Percentiles rank a stretch among this genome's conserved stretches.
These are phyloP conservation scores for Thecophora atra DNA, from an alignment of 2,888 invertebrate species.

Conservation along the genomic window DNA sequence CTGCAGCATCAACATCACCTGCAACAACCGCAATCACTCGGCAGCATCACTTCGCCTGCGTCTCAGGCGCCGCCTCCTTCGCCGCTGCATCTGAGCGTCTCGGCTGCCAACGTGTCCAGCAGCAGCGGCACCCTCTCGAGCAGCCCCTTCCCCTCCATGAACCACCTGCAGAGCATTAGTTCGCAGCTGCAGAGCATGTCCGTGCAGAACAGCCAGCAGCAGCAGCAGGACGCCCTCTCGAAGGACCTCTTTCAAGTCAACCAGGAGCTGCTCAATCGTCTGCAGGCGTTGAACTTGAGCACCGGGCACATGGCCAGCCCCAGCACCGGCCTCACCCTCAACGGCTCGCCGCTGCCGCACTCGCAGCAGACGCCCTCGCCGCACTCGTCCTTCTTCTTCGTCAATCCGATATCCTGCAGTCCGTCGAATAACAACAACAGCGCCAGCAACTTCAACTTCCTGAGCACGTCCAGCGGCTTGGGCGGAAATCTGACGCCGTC, in stretches of 20 bases:
- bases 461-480: conserved; percentile 54
- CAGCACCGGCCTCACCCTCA: conserved; percentile 45
- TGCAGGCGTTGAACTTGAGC: conserved; percentile 63
- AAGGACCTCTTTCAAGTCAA: conserved; percentile 66
- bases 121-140: conserved; percentile 51
- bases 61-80: conserved; percentile 47
- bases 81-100: conserved; percentile 54
- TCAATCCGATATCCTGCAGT: conserved; percentile 64
- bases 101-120: conserved; percentile 37
- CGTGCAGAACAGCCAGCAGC: conserved; percentile 47
- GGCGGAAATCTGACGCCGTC: conserved; percentile 61
- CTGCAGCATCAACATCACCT: conserved; percentile 44
- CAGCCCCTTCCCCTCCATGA: conserved; percentile 61
- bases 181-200: conserved; percentile 60
- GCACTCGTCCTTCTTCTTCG: conserved; percentile 64
- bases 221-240: conserved; percentile 62
- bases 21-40: conserved; percentile 44
- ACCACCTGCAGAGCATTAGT: conserved; percentile 61
- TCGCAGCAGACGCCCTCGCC: conserved; percentile 57
- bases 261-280: conserved; percentile 64
- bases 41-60: conserved; percentile 46
- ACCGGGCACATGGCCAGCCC: conserved; percentile 44
- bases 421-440: conserved; percentile 55
- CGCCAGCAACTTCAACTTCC: conserved; percentile 58
- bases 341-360: conserved; percentile 44